Base-by-base conservation (phyloP, 2,113 vertebrate species). In the Notarius lentiginosus region DNA sequence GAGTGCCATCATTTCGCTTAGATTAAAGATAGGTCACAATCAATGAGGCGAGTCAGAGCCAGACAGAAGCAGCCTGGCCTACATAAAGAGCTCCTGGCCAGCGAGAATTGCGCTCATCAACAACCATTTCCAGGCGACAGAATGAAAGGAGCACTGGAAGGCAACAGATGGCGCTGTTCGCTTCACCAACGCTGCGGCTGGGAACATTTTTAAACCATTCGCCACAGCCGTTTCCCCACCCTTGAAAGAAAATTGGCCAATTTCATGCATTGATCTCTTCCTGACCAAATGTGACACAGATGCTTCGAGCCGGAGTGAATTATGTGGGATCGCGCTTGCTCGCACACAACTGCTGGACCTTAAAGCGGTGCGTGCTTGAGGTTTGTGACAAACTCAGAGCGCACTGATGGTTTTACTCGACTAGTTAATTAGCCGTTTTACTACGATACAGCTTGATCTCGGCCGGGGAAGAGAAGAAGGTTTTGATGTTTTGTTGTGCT, bases 101-200 rank as follows among this genome's bases (percentile, higher is more conserved):
- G 77, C 27, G 49, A 70, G 55, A 82, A 87, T 68, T 76, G 56
- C 18, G 22, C 75, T 88, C 87, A 88, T 88, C 79, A 85, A 87
- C 87, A 68, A 87, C 68, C 84, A 93, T 92, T 92, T 89, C 88
- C 89, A 92, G 92, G 90, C 92, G 92, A 91, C 88, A 93, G 91
- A 89, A 90, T 90, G 70, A 93, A 92, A 87, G 91, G 60, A 14
- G 70, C 75, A 12, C 30, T 14, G 24, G 41, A 9, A 80, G 65
- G 73, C 88, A 82, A 93, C 89, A 94, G 92, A 91, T 91, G 93
- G 92, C 89, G 87, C 92, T 92, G 90, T 90, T 90, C 61, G 70
- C 82, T 89, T 84, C 84, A 55, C 12, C 49, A 66, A 89, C 60
- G 75, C 88, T 41, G 60, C 55, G 7, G 7, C 60, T 58, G 84